Base-by-base conservation (phyloP, 1,140 invertebrate species). In the Leguminivora glycinivorella region DNA sequence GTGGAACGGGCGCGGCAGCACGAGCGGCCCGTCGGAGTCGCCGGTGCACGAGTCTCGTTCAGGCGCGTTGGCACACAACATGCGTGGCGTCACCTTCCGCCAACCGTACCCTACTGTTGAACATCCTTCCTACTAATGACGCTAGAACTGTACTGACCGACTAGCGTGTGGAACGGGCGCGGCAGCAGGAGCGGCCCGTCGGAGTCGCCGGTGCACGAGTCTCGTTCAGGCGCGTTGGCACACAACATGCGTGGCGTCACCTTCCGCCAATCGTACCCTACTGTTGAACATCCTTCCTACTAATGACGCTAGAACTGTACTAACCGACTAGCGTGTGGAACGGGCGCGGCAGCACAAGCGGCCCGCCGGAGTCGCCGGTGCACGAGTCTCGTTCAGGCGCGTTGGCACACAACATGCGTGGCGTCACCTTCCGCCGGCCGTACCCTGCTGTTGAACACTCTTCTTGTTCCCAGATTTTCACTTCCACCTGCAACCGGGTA, bases 161-260 rank as follows among this genome's bases (percentile, higher is more conserved):
- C 89, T 34, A 92, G 69, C 67, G 90, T 89, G 68, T 82, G 89
- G 66, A 90, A 72, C 4, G 89, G 83, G 29, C 87, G 85, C 0
- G 83, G 70, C 69, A 91, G 75, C 5, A 92, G 70, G 43, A 92
- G 69, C 0, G 91, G 90, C 1, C 91, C 91, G 0, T 90, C 91
- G 19, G 90, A 92, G 70, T 92, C 91, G 1, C 91, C 91, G 4
- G 95, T 95, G 79, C 96, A 97, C 14, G 96, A 94, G 82, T 97
- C 96, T 10, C 92, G 87, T 70, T 94, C 92, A 0, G 96, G 96
- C 38, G 95, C 93, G 17, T 94, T 91, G 12, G 96, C 96, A 80
- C 96, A 97, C 74, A 97, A 93, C 95, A 96, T 96, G 72, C 95
- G n/a, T n/a, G n/a, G n/a, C n/a, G 95, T 96, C 26, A 96, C 84